Evolutionary conservation across 2,797 vertebrate genomes (phyloP), one percentile per base, ranked within the genome.

Genomic region (Lacerta agilis): DNA sequence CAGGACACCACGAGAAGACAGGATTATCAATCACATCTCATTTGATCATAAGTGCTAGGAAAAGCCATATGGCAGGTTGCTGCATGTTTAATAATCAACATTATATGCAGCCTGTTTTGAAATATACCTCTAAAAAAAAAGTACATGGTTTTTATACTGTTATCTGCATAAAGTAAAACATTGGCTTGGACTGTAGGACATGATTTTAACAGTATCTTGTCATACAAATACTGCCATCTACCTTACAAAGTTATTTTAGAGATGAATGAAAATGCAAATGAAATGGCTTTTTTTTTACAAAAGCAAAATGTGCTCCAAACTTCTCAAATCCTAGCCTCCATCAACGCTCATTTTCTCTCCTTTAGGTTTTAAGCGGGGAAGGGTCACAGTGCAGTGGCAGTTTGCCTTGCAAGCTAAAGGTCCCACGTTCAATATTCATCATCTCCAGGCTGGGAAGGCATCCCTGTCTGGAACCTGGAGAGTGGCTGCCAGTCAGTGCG

Each of bases 81-180:
- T 91, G 17, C 41, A 25, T 79, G 81, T 87, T 38, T 11, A 87
- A 82, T 75, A 82, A 66, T 82, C 79, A 82, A 87, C 86, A 58
- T 76, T 45, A 27, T 58, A 64, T 2, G 38, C 33, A 27, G 36
- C 36, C 79, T 73, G 29, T 27, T 73, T 25, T 18, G 75, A 58
- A 81, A 61, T 20, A 75, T 20, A 66, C 29, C 25, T 79, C 75
- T 73, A 36, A 9, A 27, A 58, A 78, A 10, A 4, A 45, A 69
- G 71, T 11, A 18, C 27, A 58, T 36, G 41, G 11, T 43, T 10
- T 55, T 79, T 72, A 33, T 49, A 25, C 17, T 77, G 27, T 25
- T 36, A 58, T 20, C 43, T 86, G 49, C 33, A 43, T n/a, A 41
- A 80, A 81, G 27, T 27, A 38, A 58, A 29, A 18, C 13, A 71